Evolutionary conservation across 2,113 vertebrate genomes (phyloP).

Genomic region (Lipophrys pholis): DNA sequence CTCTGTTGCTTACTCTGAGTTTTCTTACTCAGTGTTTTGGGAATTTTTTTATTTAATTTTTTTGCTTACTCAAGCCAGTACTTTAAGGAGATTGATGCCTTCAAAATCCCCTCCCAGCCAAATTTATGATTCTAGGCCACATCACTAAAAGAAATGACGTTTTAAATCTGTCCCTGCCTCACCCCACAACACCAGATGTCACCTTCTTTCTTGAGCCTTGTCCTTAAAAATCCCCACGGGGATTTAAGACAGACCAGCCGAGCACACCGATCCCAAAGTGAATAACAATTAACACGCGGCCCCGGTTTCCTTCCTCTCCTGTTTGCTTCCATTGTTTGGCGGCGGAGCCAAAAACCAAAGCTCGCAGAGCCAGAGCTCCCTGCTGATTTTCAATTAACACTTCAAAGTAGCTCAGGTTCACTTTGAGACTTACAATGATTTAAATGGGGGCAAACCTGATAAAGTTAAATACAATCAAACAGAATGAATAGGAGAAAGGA

Average conservation of each 20-base stretch:
- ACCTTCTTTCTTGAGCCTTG: neutral
- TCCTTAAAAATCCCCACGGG: neutral
- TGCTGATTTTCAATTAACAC: neutral
- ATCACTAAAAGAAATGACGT: neutral
- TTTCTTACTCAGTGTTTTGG: no score
- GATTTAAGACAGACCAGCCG: neutral
- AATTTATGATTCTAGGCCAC: no score
- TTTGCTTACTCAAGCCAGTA: neutral
- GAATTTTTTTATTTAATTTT: no score
- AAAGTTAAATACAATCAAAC: no score
- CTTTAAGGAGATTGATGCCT: no score
- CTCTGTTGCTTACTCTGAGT: no score
- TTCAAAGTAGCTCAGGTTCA: slow-evolving; percentile 10
- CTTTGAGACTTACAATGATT: neutral
- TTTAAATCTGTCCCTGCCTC: neutral
- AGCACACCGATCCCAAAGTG: neutral
- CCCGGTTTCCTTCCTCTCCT: neutral
- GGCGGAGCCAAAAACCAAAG: neutral
- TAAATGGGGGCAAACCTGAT: neutral
- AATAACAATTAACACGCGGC: neutral
- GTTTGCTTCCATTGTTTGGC: neutral
- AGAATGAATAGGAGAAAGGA: no score
- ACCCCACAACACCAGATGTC: neutral
- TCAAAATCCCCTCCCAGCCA: no score
- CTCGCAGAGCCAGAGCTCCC: neutral